Evolutionary conservation across 1,140 invertebrate species (phyloP), one percentile per base, ranked within the genome.

Genomic region (Proctacanthus coquilletti): DNA sequence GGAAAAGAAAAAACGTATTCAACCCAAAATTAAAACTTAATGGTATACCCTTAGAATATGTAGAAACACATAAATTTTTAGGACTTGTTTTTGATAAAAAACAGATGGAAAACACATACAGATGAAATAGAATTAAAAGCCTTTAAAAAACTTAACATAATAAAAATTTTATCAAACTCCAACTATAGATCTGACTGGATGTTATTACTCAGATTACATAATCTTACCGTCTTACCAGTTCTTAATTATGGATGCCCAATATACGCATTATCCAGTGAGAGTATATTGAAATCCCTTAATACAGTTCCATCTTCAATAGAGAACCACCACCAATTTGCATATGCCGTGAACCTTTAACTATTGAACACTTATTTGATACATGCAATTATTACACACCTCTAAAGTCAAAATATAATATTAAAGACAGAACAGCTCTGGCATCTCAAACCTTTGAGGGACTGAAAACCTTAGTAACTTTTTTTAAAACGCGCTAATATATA

Each of bases 101-200:
- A 15, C 11, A 34, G 10, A 34, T 34, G 32, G 32, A 34, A 10
- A 3, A 15, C 10, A 18, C 32, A 34, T 15, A 34, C 18, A 14
- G 18, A 15, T 11, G 18, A 14, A 18, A 18, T 13, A 34, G 18
- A 34, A 14, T 3, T 10, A 13, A 34, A 34, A 34, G 32, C 32
- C 11, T 15, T 10, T 3, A 30, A 34, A 17, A 36, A 15, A 32
- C 5, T 41, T 13, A 41, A 38, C 15, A 41, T 18, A 27, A 21
- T 44, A 0, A 42, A 44, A 41, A 27, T 19, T n/a, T 21, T 47
- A 13, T 15, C 43, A 9, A 30, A 34, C 14, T 41, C 33, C 25
- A 46, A 46, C 11, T 46, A 39, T 32, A 39, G 36, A 3, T 39
- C 33, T n/a, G 33, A 43, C 18, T 11, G 19, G 17, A 23, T 30